Conservation (phyloP, 2,797 vertebrate genomes). For the Oceanodroma leucorhoa region DNA sequence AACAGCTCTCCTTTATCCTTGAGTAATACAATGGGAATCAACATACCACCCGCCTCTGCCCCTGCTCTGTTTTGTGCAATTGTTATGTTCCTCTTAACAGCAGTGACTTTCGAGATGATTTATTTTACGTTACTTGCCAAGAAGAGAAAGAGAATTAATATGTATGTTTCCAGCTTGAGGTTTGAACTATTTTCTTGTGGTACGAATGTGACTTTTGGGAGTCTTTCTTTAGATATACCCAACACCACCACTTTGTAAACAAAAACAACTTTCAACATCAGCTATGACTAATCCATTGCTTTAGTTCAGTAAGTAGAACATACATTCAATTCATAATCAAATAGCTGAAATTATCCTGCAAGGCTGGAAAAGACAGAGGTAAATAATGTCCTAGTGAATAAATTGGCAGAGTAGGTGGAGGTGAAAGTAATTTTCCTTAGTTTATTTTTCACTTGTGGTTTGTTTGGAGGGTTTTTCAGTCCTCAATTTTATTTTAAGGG, state of each 20-base stretch:
- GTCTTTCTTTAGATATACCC: conserved; percentile 42
- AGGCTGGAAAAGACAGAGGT: conserved; percentile 36
- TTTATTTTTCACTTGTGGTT: conserved; percentile 37
- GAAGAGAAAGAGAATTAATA: not conserved
- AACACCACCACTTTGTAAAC: conserved; percentile 52
- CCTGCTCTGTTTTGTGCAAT: not conserved
- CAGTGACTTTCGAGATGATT: not conserved
- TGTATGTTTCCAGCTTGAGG: conserved; percentile 23
- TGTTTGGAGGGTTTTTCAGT: not conserved
- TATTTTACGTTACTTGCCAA: not conserved
- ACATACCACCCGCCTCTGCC: not conserved
- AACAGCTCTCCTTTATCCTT: not conserved
- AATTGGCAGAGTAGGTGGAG: not conserved
- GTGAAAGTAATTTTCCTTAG: conserved; percentile 11
- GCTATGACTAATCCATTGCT: conserved; percentile 68
- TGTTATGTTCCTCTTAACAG: not conserved
- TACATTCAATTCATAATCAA: conserved; percentile 64
- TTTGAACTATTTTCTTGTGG: conserved; percentile 17
- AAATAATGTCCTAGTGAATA: conserved; percentile 41
- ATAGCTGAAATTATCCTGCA: conserved; percentile 48
- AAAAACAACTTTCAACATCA: conserved; percentile 59
- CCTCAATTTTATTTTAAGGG: conserved; percentile 28
- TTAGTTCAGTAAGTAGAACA: conserved; percentile 67
- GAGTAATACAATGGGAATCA: not conserved
- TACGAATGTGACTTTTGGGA: conserved; percentile 57